Evolutionary conservation across 2,797 vertebrate species (phyloP), one percentile per base, ranked within the genome.

Genomic region (Champsocephalus esox): DNA sequence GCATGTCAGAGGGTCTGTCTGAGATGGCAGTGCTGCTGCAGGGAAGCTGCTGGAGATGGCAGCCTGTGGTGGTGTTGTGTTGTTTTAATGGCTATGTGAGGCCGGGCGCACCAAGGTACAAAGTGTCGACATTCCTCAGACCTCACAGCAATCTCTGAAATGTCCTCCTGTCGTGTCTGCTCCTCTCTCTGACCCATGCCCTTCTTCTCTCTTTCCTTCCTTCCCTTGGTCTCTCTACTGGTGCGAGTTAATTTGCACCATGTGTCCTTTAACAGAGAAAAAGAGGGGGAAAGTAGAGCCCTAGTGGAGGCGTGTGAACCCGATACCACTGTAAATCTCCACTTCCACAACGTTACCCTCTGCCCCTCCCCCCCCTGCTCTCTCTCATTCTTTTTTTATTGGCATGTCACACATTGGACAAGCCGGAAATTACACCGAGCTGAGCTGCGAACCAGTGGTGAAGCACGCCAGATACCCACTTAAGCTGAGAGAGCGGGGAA

Each of bases 211-310:
- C 82, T 72, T 85, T 80, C 81, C 81, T 85, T 88, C 79, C 80
- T 86, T 73, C 74, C 56, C 69, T 71, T 61, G 10, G 82, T 86
- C 86, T 86, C 82, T 87, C 78, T 59, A 58, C 79, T 75, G 67
- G 88, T 44, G 73, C 81, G 85, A 93, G 91, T 90, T 94, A 93
- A 95, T 95, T 93, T 94, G 91, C 92, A 91, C 93, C 93, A 94
- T 94, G 91, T 94, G 93, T 92, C 92, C 89, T 91, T 89, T 91
- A 93, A 93, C 85, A 68, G 87, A 85, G 75, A 81, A 71, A 76
- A 74, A 43, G 41, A 24, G 19, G 46, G 44, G 10, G 1, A 17
- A 49, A 51, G 55, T 12, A 72, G 80, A 80, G 73, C 76, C 77
- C 80, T 75, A 38, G 84, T 87, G 73, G 87, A 93, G 88, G 92